Evolutionary conservation across 2,797 vertebrate genomes (phyloP), one percentile per base, ranked within the genome.

Genomic region (Geotria australis): DNA sequence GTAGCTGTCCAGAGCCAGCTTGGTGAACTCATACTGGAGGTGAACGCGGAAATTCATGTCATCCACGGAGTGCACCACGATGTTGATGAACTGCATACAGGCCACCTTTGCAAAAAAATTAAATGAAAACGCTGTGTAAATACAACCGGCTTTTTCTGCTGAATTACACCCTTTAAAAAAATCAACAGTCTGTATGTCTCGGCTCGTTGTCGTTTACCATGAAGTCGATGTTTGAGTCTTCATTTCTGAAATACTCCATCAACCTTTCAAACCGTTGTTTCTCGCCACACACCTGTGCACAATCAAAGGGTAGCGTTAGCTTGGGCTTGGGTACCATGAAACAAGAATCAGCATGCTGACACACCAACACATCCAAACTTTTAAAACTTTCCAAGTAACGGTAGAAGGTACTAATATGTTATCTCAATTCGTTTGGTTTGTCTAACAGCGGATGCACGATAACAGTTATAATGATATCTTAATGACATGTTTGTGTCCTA

Each of bases 21-120:
- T 93, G 58, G 85, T 95, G 63, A 96, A 95, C 64, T 96, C 83
- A 1, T 89, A 95, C 61, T 96, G 89, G 24, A 95, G 79, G 60
- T 95, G 86, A 58, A 96, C 89, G 65, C 89, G 73, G 71, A 93
- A 96, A 75, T 96, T 96, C 89, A 96, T 96, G 71, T 96, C 83
- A 69, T 96, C 89, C 62, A 96, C 89, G 0, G 89, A 96, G 69
- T 96, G 89, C 58, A 95, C 89, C 61, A 95, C 86, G 2, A 96
- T 95, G 70, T 96, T 96, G 65, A 96, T 94, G 67, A 95, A 96
- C 75, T 96, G 89, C 89, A 96, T 96, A 59, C 86, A 84, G 9
- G 81, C 81, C 69, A 84, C 81, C 81, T 84, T n/a, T 6, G 48
- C 11, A 51, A 51, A 13, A 51, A 51, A 51, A 51, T 13, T 11